Base-by-base conservation (phyloP, 1,140 invertebrate species). In the Zaprionus ornatus region DNA sequence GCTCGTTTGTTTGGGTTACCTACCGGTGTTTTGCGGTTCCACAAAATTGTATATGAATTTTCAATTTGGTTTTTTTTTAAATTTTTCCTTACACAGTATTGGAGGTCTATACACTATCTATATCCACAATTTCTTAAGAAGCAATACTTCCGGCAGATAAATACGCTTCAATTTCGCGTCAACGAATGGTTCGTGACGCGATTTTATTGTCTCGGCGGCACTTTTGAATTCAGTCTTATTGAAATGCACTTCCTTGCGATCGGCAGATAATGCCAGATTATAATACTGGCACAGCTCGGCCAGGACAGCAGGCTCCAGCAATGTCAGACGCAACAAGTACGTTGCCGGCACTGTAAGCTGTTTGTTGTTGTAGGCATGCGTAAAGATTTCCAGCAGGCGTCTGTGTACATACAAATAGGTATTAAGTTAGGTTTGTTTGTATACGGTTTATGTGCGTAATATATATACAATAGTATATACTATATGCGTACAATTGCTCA, bases 301-400 rank as follows among this genome's bases (percentile, higher is more conserved):
- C 2, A 93, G 17, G n/a, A 74, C 45, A 19, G 56, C 35, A 19
- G 79, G 74, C 19, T 90, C 73, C 64, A 92, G 86, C 13, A 93
- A 56, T 4, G 91, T 60, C 35, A 93, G 29, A 50, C 91, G 82
- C 80, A 92, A 75, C 54, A 94, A 70, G 73, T 88, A 88, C 29
- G 79, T 60, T n/a, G 83, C 62, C 42, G 94, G 94, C 74, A 93
- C 94, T 2, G 75, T 90, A 1, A 94, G 75, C 54, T 93, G 92
- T 87, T 94, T 94, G 68, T 92, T 94, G 74, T 88, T 94, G 77
- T 95, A 95, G 29, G 93, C 94, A 68, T 82, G 79, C 64, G 93
- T 93, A 93, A 95, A 95, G 12, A 93, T 92, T 77, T 90, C 45
- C n/a, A 94, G 80, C 27, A 93, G 76, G 52, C 84, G 83, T 70